These are phyloP conservation scores for Sorex fumeus DNA, from an alignment of 2,113 vertebrate species.

Conservation along the genomic window DNA sequence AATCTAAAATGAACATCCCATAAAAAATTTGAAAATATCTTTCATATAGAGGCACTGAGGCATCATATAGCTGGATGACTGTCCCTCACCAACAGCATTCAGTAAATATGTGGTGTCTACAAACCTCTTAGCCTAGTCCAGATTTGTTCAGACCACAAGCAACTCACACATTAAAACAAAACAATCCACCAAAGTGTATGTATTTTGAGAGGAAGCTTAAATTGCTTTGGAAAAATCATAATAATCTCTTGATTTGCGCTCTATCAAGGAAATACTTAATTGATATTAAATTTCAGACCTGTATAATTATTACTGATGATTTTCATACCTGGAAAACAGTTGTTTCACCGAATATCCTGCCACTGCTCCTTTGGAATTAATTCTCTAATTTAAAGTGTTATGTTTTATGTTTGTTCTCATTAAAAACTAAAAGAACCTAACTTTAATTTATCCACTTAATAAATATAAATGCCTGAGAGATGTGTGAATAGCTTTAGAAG, in stretches of 20 bases:
- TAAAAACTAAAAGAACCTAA: background rate
- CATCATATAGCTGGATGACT: constrained; percentile 11
- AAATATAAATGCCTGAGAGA: constrained; percentile 10
- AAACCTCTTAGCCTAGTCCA: constrained; percentile 33
- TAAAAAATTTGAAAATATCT: background rate
- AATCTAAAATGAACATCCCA: background rate
- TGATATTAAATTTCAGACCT: constrained; percentile 11
- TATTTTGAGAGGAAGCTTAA: background rate
- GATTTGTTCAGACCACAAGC: constrained; percentile 10
- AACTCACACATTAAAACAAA: constrained; percentile 32
- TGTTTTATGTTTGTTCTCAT: constrained; percentile 18
- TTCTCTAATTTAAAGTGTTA: background rate
- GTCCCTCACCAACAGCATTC: background rate
- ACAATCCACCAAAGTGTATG: background rate
- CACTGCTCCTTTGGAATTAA: constrained; percentile 29
- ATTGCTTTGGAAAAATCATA: constrained; percentile 4
- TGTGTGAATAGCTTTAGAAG: background rate
- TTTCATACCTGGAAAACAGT: constrained; percentile 19
- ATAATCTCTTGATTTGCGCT: constrained; percentile 2
- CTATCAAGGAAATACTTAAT: constrained; percentile 36
- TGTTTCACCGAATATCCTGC: constrained; percentile 46
- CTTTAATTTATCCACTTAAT: background rate
- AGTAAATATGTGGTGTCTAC: background rate
- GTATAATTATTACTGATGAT: background rate
- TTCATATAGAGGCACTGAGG: constrained; percentile 54